Evolutionary conservation across 2,888 invertebrate genomes (phyloP), one percentile per base, ranked within the genome.

Genomic region (Cerceris rybyensis): DNA sequence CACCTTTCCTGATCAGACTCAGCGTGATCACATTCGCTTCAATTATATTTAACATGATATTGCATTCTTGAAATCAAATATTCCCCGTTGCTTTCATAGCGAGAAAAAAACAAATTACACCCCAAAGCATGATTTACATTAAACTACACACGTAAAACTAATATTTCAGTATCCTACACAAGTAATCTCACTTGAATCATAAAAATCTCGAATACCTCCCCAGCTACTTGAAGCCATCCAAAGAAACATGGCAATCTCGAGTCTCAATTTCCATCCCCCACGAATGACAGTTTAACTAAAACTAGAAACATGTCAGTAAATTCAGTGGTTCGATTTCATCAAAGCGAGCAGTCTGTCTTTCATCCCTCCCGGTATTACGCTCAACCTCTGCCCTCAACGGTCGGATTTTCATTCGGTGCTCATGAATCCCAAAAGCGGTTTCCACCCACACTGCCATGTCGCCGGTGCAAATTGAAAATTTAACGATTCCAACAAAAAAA

Each of bases 381-480:
- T 54, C 54, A 52, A 60, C 60, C 17, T 9, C 16, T 14, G 46
- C 16, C 57, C 54, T 42, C 46, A 13, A 17, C 41, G 57, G 9
- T 17, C 52, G 52, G 58, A 42, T 59, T 41, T 59, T 59, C n/a
- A 41, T 16, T 41, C 6, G 7, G 6, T 65, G 46, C 64, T 54
- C 72, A 39, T 14, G 42, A 69, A 73, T 50, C 39, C 2, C 52
- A 2, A 5, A n/a, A 42, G 17, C 46, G 59, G 59, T 63, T 54
- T 59, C 76, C 69, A 14, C 69, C 70, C 81, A 70, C 70, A 66
- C 49, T 8, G 63, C 17, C 55, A 41, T 63, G 14, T 28, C 59
- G 70, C 42, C 52, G 57, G 41, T 63, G 75, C 54, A 78, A 83
- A 83, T 85, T 74, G 76, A 83, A 85, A 82, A 69, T 79, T 82